Percentiles rank a stretch among this genome's conserved stretches.
These are phyloP conservation scores for Pimephales promelas DNA, from an alignment of 2,113 vertebrate genomes.

Conservation along the genomic window DNA sequence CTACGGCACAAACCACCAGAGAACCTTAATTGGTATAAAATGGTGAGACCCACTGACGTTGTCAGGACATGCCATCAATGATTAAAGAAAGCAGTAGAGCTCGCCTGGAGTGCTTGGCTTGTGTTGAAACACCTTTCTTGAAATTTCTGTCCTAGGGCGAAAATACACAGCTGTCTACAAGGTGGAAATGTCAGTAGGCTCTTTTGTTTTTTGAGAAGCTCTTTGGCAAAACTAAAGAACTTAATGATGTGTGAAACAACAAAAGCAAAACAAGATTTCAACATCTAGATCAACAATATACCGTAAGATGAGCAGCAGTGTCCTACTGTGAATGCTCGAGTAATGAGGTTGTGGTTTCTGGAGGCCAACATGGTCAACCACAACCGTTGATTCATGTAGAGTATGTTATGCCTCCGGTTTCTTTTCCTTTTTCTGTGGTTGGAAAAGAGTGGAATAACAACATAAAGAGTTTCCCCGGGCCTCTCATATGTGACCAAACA, in stretches of 20 bases:
- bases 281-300: neutral
- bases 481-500: constrained; percentile 22
- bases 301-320: neutral
- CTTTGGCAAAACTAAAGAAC: neutral
- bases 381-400: neutral
- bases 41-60: constrained; percentile 11
- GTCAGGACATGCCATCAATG: constrained; percentile 24
- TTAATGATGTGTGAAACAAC: neutral
- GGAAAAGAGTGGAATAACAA: constrained; percentile 9
- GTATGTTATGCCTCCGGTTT: constrained; percentile 42
- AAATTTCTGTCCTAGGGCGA: constrained; percentile 45
- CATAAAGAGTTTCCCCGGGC: neutral
- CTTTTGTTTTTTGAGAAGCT: neutral
- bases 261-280: neutral
- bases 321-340: neutral
- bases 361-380: constrained; percentile 22
- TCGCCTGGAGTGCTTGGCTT: constrained; percentile 5
- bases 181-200: constrained; percentile 29
- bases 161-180: constrained; percentile 43
- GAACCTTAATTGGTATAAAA: constrained; percentile 36
- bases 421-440: constrained; percentile 50
- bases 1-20: neutral
- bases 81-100: constrained; percentile 34
- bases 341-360: constrained; percentile 20
- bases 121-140: constrained; percentile 45